Evolutionary conservation across 2,113 vertebrate genomes (phyloP).

Genomic region (Colistium nudipinnis): DNA sequence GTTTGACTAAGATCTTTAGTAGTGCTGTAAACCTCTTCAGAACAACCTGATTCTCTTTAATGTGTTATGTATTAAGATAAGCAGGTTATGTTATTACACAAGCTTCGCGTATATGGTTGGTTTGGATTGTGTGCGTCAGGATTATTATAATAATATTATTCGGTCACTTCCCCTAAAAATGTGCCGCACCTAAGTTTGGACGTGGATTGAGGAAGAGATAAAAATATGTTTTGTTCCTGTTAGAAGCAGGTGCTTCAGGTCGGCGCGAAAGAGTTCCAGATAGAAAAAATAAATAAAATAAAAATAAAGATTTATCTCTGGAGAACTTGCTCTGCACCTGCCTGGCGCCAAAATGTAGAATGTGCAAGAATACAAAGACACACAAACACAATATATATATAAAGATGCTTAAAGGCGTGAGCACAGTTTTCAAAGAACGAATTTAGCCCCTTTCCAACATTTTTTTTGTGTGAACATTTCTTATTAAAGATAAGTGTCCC

Average conservation of each 20-base stretch:
- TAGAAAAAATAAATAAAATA: no score
- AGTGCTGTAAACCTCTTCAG: not conserved
- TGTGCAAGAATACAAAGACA: not conserved
- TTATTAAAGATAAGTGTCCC: not conserved
- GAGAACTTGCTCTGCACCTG: no score
- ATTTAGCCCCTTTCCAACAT: not conserved
- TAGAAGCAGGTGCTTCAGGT: conserved; percentile 25
- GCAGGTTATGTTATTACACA: conserved; percentile 18
- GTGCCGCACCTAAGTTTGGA: conserved; percentile 17
- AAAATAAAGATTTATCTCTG: no score
- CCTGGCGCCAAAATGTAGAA: no score
- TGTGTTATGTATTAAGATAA: conserved; percentile 2
- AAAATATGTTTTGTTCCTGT: not conserved
- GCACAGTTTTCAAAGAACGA: not conserved
- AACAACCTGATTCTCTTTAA: no score
- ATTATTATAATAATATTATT: no score
- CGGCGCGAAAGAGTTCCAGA: conserved; percentile 36
- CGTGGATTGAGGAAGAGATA: conserved; percentile 17
- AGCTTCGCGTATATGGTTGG: not conserved
- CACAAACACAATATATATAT: not conserved
- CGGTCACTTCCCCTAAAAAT: not conserved
- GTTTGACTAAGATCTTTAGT: no score
- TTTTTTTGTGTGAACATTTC: not conserved
- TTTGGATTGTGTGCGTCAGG: conserved; percentile 31
- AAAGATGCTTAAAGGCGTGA: no score